Evolutionary conservation across 1,140 invertebrate species (phyloP).

Genomic region (Aethina tumida): DNA sequence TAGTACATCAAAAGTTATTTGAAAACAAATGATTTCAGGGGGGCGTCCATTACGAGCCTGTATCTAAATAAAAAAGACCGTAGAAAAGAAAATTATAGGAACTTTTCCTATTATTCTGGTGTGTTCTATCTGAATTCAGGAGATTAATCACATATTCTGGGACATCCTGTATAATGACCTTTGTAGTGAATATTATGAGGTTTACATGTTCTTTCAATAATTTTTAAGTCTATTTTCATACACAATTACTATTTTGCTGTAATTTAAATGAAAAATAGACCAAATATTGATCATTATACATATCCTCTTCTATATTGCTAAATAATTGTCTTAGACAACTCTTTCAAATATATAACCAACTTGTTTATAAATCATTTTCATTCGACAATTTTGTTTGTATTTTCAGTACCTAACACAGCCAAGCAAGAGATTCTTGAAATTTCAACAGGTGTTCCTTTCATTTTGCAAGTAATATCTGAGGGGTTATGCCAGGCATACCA

Average conservation of each 20-base stretch:
- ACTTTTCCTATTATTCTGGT: too few relatives aligned
- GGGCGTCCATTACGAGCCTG: too few relatives aligned
- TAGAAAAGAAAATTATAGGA: too few relatives aligned
- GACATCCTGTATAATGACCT: too few relatives aligned
- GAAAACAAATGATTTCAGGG: too few relatives aligned
- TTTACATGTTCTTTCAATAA: too few relatives aligned
- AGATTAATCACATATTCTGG: too few relatives aligned
- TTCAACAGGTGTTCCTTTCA: constrained; percentile 15
- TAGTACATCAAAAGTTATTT: too few relatives aligned
- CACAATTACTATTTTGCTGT: not conserved
- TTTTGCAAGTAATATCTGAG: constrained; percentile 15
- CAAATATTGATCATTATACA: not conserved
- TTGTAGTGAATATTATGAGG: too few relatives aligned
- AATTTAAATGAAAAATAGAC: constrained; percentile 1
- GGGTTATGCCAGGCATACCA: constrained; percentile 22
- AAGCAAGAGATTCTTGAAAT: constrained; percentile 21
- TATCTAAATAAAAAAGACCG: too few relatives aligned
- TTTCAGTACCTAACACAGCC: constrained; percentile 16
- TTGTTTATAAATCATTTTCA: not conserved
- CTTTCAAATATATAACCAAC: not conserved
- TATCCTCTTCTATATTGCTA: not conserved
- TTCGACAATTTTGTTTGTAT: not conserved
- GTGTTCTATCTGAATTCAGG: too few relatives aligned
- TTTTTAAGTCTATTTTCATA: not conserved
- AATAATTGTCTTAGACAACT: constrained; percentile 2